Percentiles rank a stretch among this genome's conserved stretches.
These are phyloP conservation scores for Porites lobata DNA, from an alignment of 92 coral and sea anemone species.

Conservation along the genomic window DNA sequence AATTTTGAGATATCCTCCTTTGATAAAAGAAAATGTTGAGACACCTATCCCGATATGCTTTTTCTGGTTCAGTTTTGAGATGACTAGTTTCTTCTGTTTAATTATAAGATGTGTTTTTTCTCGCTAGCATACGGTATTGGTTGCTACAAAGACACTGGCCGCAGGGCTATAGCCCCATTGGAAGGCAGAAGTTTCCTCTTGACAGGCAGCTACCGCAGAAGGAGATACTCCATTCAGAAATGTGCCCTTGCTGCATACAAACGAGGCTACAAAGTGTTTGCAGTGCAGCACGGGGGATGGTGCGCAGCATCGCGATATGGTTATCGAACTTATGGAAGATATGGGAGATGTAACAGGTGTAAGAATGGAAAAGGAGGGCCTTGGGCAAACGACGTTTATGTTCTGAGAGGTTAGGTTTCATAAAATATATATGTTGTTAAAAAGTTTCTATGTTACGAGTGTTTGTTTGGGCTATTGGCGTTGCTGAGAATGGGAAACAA, in stretches of 20 bases:
- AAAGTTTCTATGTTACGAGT: too few species aligned
- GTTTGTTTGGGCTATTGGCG: too few species aligned
- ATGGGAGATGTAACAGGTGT: conserved; percentile 58
- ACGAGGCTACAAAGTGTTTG: conserved; percentile 59
- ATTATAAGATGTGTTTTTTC: background rate
- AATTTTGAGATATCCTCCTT: too few species aligned
- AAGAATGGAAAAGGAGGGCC: conserved; percentile 74
- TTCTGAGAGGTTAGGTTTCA: conserved; percentile 27
- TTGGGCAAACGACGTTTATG: conserved; percentile 75
- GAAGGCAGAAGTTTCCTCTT: conserved; percentile 48
- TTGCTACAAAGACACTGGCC: conserved; percentile 50
- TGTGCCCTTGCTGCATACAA: conserved; percentile 38
- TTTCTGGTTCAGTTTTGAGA: too few species aligned
- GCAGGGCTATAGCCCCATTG: conserved; percentile 30
- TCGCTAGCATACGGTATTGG: conserved; percentile 24
- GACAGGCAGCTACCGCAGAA: conserved; percentile 38
- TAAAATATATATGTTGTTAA: background rate
- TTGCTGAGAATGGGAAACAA: too few species aligned
- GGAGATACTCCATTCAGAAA: conserved; percentile 43
- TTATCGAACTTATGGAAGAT: conserved; percentile 66
- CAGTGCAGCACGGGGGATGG: conserved; percentile 57
- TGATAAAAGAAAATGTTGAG: too few species aligned
- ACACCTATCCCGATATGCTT: background rate
- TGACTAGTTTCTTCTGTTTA: too few species aligned
- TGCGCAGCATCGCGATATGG: conserved; percentile 65